Percentiles rank a stretch among this genome's conserved stretches.
phyloP scores from a whole-genome alignment of 2,797 vertebrate species.

The Neopelma chrysocephalum region DNA sequence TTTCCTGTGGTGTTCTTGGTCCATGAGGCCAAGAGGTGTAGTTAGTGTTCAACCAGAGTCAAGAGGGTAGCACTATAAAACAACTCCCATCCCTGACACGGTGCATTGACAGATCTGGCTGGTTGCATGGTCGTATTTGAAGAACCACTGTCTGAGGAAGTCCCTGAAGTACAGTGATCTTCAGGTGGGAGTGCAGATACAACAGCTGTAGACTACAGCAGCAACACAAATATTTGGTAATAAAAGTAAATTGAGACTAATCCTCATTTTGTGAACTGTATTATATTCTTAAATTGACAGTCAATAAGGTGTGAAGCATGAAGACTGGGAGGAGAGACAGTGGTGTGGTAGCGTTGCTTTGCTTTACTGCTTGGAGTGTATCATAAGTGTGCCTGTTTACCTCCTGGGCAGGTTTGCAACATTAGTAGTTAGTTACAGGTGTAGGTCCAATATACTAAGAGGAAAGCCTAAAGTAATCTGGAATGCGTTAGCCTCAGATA shows the following conservation, averaged over 20 bases:
- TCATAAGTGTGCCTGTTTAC: neutral
- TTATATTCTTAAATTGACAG: neutral
- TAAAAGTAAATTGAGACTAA: neutral
- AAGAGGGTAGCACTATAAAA: neutral
- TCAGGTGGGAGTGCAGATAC: neutral
- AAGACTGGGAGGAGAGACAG: neutral
- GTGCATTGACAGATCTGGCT: neutral
- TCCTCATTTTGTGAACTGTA: neutral
- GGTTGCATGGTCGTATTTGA: fast-evolving
- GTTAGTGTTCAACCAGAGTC: neutral
- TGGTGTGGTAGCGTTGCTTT: neutral
- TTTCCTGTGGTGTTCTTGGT: neutral
- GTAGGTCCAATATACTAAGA: neutral
- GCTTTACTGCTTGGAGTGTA: neutral
- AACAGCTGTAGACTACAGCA: neutral
- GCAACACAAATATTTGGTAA: neutral
- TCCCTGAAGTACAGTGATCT: neutral
- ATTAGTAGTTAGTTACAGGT: neutral
- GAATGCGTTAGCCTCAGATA: neutral
- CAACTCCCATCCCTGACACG: fast-evolving
- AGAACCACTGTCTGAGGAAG: neutral
- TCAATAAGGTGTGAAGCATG: neutral
- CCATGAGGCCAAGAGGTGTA: neutral
- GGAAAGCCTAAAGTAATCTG: neutral
- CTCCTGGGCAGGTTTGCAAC: neutral